phyloP scores from a whole-genome alignment of 2,888 invertebrate genomes.

The Apotomis capreana region DNA sequence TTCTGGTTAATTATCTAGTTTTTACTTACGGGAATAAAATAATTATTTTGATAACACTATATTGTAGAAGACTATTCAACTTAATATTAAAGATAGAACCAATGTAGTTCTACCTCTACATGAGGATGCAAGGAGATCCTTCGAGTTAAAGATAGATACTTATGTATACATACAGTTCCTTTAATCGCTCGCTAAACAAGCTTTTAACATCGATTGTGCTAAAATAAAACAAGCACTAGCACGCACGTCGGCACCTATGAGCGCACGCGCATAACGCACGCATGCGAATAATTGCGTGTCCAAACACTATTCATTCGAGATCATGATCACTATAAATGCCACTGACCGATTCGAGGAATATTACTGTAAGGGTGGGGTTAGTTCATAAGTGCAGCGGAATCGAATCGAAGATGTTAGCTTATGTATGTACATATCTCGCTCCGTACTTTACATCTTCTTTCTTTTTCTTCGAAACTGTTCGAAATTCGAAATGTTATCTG shows the following conservation, averaged over 20 bases:
- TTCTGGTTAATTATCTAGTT: too few relatives aligned
- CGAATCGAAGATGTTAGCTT: background rate
- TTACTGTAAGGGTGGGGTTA: conserved; percentile 17
- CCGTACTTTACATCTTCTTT: too few relatives aligned
- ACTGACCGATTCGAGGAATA: conserved; percentile 33
- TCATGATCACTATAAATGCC: conserved; percentile 39
- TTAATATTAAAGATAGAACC: too few relatives aligned
- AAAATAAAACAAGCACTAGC: conserved; percentile 22
- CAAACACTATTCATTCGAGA: conserved; percentile 38
- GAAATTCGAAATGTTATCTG: too few relatives aligned
- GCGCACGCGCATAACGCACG: conserved; percentile 30
- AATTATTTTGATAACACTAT: too few relatives aligned
- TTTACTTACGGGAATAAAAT: too few relatives aligned
- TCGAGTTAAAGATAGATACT: background rate
- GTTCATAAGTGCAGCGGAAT: background rate
- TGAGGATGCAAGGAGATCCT: too few relatives aligned
- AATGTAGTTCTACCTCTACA: too few relatives aligned
- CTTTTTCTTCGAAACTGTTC: too few relatives aligned
- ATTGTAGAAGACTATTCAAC: too few relatives aligned
- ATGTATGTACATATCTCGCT: too few relatives aligned
- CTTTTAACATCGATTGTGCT: conserved; percentile 9
- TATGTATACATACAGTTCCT: background rate
- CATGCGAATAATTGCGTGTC: conserved; percentile 30
- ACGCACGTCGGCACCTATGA: conserved; percentile 31
- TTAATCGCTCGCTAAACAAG: conserved; percentile 10